Conservation (phyloP, 2,113 vertebrate species). For the Haplochromis burtoni region DNA sequence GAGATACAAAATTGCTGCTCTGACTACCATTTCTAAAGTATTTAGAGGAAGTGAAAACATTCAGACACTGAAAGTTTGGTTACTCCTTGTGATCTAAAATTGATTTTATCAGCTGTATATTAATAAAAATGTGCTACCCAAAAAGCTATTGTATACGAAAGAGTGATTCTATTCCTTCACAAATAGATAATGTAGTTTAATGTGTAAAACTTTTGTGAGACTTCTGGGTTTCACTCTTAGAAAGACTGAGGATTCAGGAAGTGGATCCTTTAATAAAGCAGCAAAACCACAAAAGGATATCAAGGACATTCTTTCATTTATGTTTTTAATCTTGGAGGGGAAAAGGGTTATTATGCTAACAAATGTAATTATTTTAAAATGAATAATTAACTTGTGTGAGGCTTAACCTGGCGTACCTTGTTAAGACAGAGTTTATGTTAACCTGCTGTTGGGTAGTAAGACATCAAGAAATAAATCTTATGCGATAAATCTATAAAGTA, state of each 20-base stretch:
- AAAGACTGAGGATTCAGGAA: neutral
- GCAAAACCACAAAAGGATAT: neutral
- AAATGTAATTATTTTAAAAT: neutral
- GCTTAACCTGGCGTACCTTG: rapidly evolving
- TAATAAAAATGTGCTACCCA: neutral
- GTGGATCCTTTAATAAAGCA: neutral
- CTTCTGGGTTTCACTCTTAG: neutral
- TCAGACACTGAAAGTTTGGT: neutral
- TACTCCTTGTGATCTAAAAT: neutral
- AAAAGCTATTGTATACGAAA: neutral
- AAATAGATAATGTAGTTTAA: neutral
- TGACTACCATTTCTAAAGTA: neutral
- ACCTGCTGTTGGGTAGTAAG: neutral
- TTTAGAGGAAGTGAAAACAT: neutral
- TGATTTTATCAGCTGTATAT: neutral
- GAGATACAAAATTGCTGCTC: neutral
- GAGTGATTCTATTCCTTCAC: neutral
- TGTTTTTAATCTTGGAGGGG: neutral
- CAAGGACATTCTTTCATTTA: neutral
- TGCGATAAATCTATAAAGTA: neutral
- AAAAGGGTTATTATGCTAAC: neutral
- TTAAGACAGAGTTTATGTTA: neutral
- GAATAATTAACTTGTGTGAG: neutral
- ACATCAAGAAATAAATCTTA: neutral
- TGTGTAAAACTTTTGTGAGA: neutral